Base-by-base conservation (phyloP, 2,113 vertebrate species). In the Callospermophilus lateralis region DNA sequence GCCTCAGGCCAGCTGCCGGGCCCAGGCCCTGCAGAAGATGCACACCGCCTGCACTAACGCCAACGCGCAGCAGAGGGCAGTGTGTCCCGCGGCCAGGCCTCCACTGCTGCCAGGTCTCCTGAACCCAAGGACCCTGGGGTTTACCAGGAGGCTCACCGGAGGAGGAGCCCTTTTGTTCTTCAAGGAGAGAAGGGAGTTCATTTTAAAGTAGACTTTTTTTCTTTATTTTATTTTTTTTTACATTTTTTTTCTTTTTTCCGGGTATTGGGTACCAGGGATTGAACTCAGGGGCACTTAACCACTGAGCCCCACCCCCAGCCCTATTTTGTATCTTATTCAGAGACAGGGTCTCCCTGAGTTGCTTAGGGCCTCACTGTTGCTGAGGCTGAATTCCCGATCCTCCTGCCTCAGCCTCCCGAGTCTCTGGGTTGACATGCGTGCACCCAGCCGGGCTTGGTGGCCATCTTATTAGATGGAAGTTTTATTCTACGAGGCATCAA, bases 61-160 rank as follows among this genome's bases (percentile, higher is more conserved):
- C 63, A 22, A 0, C 6, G 16, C 94, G 85, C 99, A 98, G 98
- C 98, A 99, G 99, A 98, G 98, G 99, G 99, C 98, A 92, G 85
- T 94, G 95, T 53, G 61, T 89, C 53, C 96, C 53, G 4, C 96
- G 85, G 55, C 3, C 93, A 63, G 30, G 94, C 80, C 11, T 2
- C 77, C 79, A 84, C 77, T 78, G 65, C 12, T 0, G 30, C 34
- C 20, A 61, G 37, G 77, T 45, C 42, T 76, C 1, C 94, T 89
- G 83, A 85, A 76, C 58, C 73, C 79, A 92, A 92, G 86, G 95
- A 39, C 37, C 32, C 1, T 12, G 45, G 92, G 78, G 74, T 72
- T 72, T 93, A 67, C 87, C 92, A 96, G 81, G 53, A 92, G 76
- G 53, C 72, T 92, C n/a, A n/a, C n/a, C 34, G 67, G 30, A 77